Evolutionary conservation across 2,113 vertebrate species (phyloP), one percentile per base, ranked within the genome.

Genomic region (Anarhynchus alexandrinus): DNA sequence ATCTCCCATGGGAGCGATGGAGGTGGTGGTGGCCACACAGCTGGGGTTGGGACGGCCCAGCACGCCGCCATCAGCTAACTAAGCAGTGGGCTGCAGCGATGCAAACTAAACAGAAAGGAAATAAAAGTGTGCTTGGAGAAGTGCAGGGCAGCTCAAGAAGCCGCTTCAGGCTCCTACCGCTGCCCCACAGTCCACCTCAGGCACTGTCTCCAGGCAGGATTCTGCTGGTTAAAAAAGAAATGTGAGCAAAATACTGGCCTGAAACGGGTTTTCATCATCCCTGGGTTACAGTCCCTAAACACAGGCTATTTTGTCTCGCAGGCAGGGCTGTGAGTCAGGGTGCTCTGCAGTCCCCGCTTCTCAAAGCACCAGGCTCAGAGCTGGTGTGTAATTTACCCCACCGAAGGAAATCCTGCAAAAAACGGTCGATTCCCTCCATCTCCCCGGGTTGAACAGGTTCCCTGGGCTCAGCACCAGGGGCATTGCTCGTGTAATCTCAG

Each of bases 331-430:
- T 38, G 54, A 42, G n/a, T 62, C 54, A 43, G 47, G 86, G 19
- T 2, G 1, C 47, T 23, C 61, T 30, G 54, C 36, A 29, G 36
- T 36, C 73, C 54, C 30, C 67, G 11, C 22, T 62, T 67, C 54
- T 29, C n/a, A 55, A 78, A 57, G 54, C 26, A 15, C 16, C 49
- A 62, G 36, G 3, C 55, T 70, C 29, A 23, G 34, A 58, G 11
- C 49, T 52, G 25, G 16, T 3, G 10, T 51, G 49, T 45, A 27
- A 58, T 76, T 76, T 58, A 69, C 45, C 49, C 42, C 69, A 52
- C 0, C 0, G 0, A 69, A 61, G 32, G 23, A n/a, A 76, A 45
- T 51, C 29, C 19, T 64, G 12, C 11, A 65, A 40, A 40, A 67
- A 80, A 12, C 7, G 9, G 57, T 81, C 3, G 1, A 43, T 52